Conservation (phyloP, 2,888 invertebrate genomes). For the Alviniconcha strummeri region DNA sequence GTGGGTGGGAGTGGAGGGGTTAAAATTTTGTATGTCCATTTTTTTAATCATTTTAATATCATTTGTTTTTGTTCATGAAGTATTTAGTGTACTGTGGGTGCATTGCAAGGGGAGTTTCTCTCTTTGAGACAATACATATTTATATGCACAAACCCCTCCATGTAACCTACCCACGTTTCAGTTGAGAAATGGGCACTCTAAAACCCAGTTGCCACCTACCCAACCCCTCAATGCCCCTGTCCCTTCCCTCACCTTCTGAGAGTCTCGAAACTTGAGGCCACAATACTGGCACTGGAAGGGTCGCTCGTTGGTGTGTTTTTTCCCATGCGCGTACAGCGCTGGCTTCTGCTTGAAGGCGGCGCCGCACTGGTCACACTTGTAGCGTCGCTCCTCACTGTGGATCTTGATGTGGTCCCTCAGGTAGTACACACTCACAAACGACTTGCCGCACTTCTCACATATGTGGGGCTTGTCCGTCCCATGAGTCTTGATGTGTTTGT, state of each 20-base stretch:
- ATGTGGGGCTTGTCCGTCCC: slow-evolving; percentile 9
- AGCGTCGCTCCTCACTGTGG: slow-evolving; percentile 42
- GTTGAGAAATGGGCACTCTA: too few relatives aligned
- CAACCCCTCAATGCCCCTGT: too few relatives aligned
- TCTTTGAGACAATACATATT: too few relatives aligned
- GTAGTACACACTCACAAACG: slow-evolving; percentile 39
- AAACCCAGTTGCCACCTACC: too few relatives aligned
- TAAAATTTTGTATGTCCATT: too few relatives aligned
- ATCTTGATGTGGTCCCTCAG: slow-evolving; percentile 37
- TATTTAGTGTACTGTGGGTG: too few relatives aligned
- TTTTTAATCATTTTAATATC: too few relatives aligned
- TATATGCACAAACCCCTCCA: too few relatives aligned
- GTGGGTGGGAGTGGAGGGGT: too few relatives aligned
- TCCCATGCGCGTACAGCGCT: slow-evolving; percentile 32
- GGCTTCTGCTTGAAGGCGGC: slow-evolving; percentile 36
- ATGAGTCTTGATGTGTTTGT: slow-evolving; percentile 19
- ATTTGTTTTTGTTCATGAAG: too few relatives aligned
- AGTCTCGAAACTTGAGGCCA: slow-evolving; percentile 15
- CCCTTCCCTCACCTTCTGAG: background rate
- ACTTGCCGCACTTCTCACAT: slow-evolving; percentile 35
- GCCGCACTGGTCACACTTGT: slow-evolving; percentile 39
- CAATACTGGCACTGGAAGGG: slow-evolving; percentile 24
- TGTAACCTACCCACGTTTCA: too few relatives aligned
- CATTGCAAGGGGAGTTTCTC: too few relatives aligned
- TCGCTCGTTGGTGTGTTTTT: slow-evolving; percentile 12